These are phyloP conservation scores for Copidosoma aretas DNA, from an alignment of 2,888 invertebrate genomes.

Conservation along the genomic window DNA sequence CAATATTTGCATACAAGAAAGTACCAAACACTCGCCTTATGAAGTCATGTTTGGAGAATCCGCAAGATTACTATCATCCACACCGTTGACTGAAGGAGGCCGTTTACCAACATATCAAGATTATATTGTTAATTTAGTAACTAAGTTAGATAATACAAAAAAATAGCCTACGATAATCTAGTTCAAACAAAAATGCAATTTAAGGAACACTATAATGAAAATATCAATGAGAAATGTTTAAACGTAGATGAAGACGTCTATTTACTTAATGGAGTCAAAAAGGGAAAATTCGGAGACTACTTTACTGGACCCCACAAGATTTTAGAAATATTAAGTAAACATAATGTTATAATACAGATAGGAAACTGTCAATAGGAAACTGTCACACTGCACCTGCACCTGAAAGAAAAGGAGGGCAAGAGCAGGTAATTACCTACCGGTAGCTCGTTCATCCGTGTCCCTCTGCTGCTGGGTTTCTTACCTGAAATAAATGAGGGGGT, in stretches of 20 bases:
- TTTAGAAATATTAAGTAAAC: slow-evolving; percentile 10
- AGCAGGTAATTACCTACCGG: too few relatives aligned
- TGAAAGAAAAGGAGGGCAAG: too few relatives aligned
- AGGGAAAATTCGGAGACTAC: neutral
- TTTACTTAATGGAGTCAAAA: neutral
- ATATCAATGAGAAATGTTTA: slow-evolving; percentile 2
- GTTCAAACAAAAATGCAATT: neutral
- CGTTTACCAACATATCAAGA: neutral
- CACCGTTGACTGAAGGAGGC: too few relatives aligned
- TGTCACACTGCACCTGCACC: too few relatives aligned
- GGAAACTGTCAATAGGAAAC: too few relatives aligned
- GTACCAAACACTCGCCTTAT: too few relatives aligned
- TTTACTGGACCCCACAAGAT: slow-evolving; percentile 11
- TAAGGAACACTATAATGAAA: slow-evolving; percentile 10
- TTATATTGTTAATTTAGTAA: slow-evolving; percentile 6
- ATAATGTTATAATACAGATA: slow-evolving; percentile 12
- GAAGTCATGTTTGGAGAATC: too few relatives aligned
- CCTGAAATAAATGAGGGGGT: too few relatives aligned
- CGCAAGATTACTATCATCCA: too few relatives aligned
- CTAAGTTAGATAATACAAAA: neutral
- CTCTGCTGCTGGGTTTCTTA: too few relatives aligned
- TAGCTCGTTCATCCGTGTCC: too few relatives aligned
- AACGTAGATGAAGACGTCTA: slow-evolving; percentile 4
- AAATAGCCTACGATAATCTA: slow-evolving; percentile 13
- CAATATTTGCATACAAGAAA: too few relatives aligned